Conservation (phyloP, 2,113 vertebrate genomes). For the Microcebus lehilahytsara region DNA sequence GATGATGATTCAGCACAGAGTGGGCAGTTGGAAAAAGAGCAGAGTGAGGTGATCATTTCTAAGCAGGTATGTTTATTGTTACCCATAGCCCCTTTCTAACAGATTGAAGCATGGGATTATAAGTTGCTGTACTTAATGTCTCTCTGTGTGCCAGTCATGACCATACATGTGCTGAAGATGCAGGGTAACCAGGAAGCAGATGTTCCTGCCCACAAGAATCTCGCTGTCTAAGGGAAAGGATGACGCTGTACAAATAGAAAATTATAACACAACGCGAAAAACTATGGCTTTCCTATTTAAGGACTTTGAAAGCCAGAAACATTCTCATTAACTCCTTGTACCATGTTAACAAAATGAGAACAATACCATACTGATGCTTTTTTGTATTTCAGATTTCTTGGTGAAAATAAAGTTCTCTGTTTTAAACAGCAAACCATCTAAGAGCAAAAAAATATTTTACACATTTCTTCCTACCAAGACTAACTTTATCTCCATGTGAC, state of each 20-base stretch:
- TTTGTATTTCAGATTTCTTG: neutral
- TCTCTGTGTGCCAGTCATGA: neutral
- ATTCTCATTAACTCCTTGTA: neutral
- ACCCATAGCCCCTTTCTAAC: neutral
- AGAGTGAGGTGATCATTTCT: neutral
- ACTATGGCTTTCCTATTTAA: neutral
- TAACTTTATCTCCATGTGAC: slow-evolving; percentile 50
- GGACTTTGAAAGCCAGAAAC: neutral
- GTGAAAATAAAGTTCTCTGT: neutral
- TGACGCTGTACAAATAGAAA: neutral
- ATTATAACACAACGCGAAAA: fast-evolving
- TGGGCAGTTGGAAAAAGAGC: neutral
- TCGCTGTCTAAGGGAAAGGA: neutral
- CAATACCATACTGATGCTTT: neutral
- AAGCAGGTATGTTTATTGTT: neutral
- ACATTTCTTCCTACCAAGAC: slow-evolving; percentile 62
- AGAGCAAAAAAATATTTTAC: slow-evolving; percentile 41
- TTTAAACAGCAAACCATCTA: neutral
- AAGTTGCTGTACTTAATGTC: neutral
- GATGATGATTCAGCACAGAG: neutral
- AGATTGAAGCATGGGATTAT: neutral
- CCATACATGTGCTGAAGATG: neutral
- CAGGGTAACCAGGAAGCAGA: neutral
- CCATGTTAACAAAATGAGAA: neutral
- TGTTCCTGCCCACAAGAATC: too few species aligned